These are phyloP conservation scores for Eupeodes corollae DNA, from an alignment of 1,140 invertebrate species.

Conservation along the genomic window DNA sequence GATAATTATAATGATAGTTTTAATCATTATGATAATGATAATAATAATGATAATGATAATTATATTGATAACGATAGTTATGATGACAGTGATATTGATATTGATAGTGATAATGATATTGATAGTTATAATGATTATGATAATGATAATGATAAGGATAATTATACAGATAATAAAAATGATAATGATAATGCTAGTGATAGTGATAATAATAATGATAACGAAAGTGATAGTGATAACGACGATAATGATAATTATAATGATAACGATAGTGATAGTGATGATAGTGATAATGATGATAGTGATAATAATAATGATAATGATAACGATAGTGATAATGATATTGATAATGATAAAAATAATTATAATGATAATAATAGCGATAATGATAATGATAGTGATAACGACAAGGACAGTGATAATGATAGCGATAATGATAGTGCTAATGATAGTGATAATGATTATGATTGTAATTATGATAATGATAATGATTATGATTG, in stretches of 20 bases:
- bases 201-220: too few species aligned
- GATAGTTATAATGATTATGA: background rate
- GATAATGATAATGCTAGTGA: too few species aligned
- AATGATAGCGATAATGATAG: background rate
- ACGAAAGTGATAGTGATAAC: too few species aligned
- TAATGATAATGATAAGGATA: background rate
- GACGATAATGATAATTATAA: background rate
- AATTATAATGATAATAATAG: background rate
- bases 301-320: background rate
- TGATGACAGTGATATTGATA: background rate
- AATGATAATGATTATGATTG: background rate
- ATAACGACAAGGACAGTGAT: background rate
- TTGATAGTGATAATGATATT: too few species aligned
- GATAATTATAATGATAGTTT: background rate
- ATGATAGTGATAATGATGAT: background rate
- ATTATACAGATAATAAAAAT: background rate
- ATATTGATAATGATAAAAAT: too few species aligned
- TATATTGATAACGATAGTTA: background rate
- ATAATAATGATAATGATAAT: too few species aligned
- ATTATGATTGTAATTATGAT: too few species aligned
- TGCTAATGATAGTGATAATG: too few species aligned
- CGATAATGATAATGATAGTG: slow-evolving; percentile 3
- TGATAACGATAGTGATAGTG: background rate
- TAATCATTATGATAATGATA: background rate
- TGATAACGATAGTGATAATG: too few species aligned